A percentile compares a stretch with the other conserved stretches of the same genome.
Evolutionary conservation across 2,797 vertebrate species (phyloP).

Genomic region (Sus cebifrons): DNA sequence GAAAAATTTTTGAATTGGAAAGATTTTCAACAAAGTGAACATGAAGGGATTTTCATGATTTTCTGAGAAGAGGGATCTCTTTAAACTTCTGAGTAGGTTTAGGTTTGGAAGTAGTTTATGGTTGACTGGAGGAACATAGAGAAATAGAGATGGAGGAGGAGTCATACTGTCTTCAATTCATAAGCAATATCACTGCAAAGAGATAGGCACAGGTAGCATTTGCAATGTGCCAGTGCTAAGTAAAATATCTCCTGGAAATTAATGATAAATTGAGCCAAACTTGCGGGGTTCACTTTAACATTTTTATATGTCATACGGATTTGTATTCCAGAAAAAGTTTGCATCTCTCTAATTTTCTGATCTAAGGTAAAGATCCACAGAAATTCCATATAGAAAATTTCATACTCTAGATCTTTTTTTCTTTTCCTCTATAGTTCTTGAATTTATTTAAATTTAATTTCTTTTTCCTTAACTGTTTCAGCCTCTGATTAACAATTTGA

Average conservation of each 20-base stretch:
- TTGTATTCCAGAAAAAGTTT: background rate
- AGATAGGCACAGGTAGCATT: background rate
- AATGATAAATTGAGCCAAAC: background rate
- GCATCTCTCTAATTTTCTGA: background rate
- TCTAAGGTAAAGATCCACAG: slow-evolving; percentile 5
- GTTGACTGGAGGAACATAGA: background rate
- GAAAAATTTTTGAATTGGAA: background rate
- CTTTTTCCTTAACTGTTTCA: background rate
- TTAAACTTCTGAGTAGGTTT: background rate
- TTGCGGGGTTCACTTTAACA: background rate
- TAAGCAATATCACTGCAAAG: background rate
- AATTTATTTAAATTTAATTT: slow-evolving; percentile 17
- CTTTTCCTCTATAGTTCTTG: background rate
- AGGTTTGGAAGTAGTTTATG: background rate
- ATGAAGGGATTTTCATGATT: background rate
- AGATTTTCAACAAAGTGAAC: slow-evolving; percentile 22
- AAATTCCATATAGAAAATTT: slow-evolving; percentile 19
- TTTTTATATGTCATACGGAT: background rate
- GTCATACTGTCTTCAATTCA: background rate
- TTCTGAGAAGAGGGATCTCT: background rate
- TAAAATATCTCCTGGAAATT: slow-evolving; percentile 11
- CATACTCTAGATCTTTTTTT: background rate
- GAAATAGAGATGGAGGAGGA: background rate
- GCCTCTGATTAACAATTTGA: background rate
- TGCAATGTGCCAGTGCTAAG: background rate